phyloP scores from a whole-genome alignment of 2,888 invertebrate genomes.

The Silvanus unidentatus region DNA sequence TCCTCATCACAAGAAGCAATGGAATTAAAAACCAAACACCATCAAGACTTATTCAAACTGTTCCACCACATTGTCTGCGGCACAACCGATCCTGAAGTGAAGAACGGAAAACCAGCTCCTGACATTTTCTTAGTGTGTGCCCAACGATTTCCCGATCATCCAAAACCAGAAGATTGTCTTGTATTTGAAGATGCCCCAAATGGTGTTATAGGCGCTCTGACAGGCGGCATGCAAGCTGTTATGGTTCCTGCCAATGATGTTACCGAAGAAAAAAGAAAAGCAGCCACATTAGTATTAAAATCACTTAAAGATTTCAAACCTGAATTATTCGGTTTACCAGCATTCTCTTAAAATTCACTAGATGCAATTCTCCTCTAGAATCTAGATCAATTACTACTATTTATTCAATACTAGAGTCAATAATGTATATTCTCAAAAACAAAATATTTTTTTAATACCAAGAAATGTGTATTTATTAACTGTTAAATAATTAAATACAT shows the following conservation, averaged over 20 bases:
- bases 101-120: constrained; percentile 65
- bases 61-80: constrained; percentile 59
- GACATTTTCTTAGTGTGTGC: constrained; percentile 63
- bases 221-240: constrained; percentile 81
- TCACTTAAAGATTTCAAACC: constrained; percentile 76
- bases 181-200: constrained; percentile 92
- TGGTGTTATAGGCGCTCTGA: constrained; percentile 71
- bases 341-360: constrained; percentile 41
- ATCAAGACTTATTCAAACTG: constrained; percentile 48
- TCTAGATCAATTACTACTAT: too few relatives aligned
- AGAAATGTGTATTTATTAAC: too few relatives aligned
- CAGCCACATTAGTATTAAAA: constrained; percentile 66
- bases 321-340: constrained; percentile 79
- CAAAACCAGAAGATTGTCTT: constrained; percentile 53
- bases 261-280: constrained; percentile 46
- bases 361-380: too few relatives aligned
- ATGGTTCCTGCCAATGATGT: constrained; percentile 70
- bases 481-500: too few relatives aligned
- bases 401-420: too few relatives aligned
- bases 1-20: constrained; percentile 56
- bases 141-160: constrained; percentile 52
- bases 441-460: too few relatives aligned
- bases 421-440: too few relatives aligned
- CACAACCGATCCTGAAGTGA: constrained; percentile 61
- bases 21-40: constrained; percentile 51